Evolutionary conservation across 2,113 vertebrate species (phyloP), one percentile per base, ranked within the genome.

Genomic region (Amblyornis subalaris): DNA sequence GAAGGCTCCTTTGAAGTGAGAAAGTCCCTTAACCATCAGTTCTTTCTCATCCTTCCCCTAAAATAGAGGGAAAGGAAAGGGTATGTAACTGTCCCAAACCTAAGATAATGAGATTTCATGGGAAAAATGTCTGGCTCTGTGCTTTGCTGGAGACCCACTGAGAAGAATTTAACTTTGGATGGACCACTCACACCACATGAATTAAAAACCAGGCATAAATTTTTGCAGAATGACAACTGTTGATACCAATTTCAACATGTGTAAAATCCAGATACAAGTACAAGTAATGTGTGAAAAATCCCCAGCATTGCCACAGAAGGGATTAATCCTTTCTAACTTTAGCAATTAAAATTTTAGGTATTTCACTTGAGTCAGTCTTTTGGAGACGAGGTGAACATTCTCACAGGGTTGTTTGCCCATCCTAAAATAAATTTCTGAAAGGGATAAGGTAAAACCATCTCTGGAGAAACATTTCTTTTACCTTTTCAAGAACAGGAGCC

Each of bases 11-110:
- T 23, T 4, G 13, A 23, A 83, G 6, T 9, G 21, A 61, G 22
- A 69, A 85, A 38, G 2, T 40, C 4, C 13, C 14, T 35, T 60
- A 58, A 16, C 9, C 3, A 38, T 26, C 25, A 78, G 17, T 17
- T 74, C 14, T 85, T 78, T 50, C 65, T 54, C 8, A 15, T 33
- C 3, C 2, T 75, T 85, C 20, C 20, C 8, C 5, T 76, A 53
- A 79, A 93, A 57, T 5, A 65, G 24, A 38, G 8, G 6, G 12
- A 53, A 71, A 57, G 1, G 7, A 57, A 81, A 85, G 13, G 2
- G 0, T 31, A 10, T 5, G 6, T 21, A 61, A 2, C 0, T 12
- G 61, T 23, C 8, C 40, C 21, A 2, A 51, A 76, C 2, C 1
- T 23, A 55, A 36, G 9, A 6, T 23, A 16, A 54, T 19, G 48